Percentiles rank a stretch among this genome's conserved stretches.
Evolutionary conservation across 1,140 invertebrate species (phyloP).

Genomic region (Aleiodes sp.): DNA sequence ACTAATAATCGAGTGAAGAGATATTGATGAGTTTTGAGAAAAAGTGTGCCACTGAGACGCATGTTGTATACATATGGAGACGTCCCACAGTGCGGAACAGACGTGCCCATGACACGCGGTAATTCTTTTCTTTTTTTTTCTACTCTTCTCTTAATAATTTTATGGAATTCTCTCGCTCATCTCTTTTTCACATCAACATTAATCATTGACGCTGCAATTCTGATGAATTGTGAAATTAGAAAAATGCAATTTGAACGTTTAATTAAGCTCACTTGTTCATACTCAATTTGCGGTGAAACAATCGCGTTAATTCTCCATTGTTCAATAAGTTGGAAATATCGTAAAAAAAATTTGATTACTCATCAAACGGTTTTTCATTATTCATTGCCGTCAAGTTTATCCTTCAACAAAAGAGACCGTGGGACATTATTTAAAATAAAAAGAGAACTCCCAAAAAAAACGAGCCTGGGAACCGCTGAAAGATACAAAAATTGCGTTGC

Average conservation of each 20-base stretch:
- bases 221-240: no score
- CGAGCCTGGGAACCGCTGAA: background rate
- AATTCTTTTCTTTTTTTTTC: background rate
- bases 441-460: background rate
- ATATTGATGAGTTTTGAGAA: constrained; percentile 24
- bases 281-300: no score
- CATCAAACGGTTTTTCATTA: constrained; percentile 6
- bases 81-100: constrained; percentile 22
- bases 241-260: no score
- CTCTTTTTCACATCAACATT: background rate
- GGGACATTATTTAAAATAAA: background rate
- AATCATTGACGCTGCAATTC: no score
- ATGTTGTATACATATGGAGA: constrained; percentile 13
- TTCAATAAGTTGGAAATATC: no score
- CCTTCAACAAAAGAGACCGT: background rate
- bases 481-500: constrained; percentile 35
- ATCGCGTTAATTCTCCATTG: no score
- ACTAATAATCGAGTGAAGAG: constrained; percentile 2
- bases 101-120: constrained; percentile 6
- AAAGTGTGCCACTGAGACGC: constrained; percentile 22
- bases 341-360: background rate
- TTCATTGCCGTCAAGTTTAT: background rate
- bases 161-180: background rate
- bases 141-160: background rate
- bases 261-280: no score